These are phyloP conservation scores for Myotis lucifugus DNA, from an alignment of 2,113 vertebrate genomes.

Conservation along the genomic window DNA sequence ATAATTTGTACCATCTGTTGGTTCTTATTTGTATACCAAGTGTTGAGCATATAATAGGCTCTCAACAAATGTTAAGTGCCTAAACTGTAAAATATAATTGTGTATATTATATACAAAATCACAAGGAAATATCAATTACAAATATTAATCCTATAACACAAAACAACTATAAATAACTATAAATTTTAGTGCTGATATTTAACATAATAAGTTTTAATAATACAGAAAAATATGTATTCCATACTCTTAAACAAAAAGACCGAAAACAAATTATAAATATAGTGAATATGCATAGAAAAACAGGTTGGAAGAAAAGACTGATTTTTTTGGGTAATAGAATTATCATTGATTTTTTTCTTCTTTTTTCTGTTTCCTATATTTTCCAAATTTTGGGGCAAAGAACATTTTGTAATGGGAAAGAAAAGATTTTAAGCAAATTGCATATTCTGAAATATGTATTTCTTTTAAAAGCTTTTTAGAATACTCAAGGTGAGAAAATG, in stretches of 20 bases:
- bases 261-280: conserved; percentile 11
- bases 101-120: background rate
- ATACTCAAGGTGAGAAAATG: background rate
- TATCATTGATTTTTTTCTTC: conserved; percentile 36
- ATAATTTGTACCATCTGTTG: background rate
- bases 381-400: background rate
- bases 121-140: background rate
- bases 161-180: background rate
- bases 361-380: background rate
- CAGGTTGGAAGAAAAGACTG: background rate
- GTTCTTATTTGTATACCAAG: background rate
- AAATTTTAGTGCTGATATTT: background rate
- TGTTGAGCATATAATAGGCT: background rate
- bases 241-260: conserved; percentile 5
- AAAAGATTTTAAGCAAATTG: background rate
- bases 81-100: conserved; percentile 10
- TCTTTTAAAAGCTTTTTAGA: conserved; percentile 21
- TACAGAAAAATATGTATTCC: background rate
- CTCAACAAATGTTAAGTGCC: background rate
- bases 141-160: background rate
- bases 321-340: conserved; percentile 11
- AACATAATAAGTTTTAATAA: conserved; percentile 35
- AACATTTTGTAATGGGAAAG: conserved; percentile 27
- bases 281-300: background rate
- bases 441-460: background rate